Evolutionary conservation across 92 coral and sea anemone genomes (phyloP), one percentile per base, ranked within the genome.

Genomic region (Phenganax subtilis): DNA sequence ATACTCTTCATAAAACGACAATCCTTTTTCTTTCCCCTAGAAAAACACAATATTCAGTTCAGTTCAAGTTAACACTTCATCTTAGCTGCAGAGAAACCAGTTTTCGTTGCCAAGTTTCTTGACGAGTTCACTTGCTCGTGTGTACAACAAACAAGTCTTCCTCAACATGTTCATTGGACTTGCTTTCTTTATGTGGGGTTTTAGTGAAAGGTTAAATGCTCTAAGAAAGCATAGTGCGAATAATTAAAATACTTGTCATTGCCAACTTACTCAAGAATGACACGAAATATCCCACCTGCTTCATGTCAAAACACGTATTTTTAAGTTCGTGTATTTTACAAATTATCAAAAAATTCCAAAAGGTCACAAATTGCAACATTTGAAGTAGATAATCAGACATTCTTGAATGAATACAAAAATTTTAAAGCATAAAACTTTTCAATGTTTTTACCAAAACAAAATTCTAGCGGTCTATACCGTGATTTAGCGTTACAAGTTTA

Each of bases 21-120:
- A 37, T 2, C 16, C 73, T 37, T 68, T 68, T 11, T 68, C 73
- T 68, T 68, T 68, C 53, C 73, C 73, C 73, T 68, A 28, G 14
- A 61, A 61, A 17, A 61, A 17, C 67, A 17, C n/a, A 12, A 61
- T 61, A 25, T 61, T 61, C 47, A 37, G 5, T 37, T 37, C 47
- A 37, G 5, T 2, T 37, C 47, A 37, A 37, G 2, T 5, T 1
- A 2, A 37, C 5, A 37, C 47, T 37, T 37, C 47, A 37, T 37
- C 47, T 37, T 37, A 37, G 47, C 47, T 37, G 47, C 5, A 37
- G 3, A 37, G 47, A 37, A 37, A 37, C 47, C 47, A 37, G 47
- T 37, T 37, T 37, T 37, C 47, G 2, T 37, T 37, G 47, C 47
- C 47, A 37, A 37, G 47, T 37, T 37, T 37, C 47, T 37, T 37